These are phyloP conservation scores for Seriola dumerili DNA, from an alignment of 2,113 vertebrate species.

Conservation along the genomic window DNA sequence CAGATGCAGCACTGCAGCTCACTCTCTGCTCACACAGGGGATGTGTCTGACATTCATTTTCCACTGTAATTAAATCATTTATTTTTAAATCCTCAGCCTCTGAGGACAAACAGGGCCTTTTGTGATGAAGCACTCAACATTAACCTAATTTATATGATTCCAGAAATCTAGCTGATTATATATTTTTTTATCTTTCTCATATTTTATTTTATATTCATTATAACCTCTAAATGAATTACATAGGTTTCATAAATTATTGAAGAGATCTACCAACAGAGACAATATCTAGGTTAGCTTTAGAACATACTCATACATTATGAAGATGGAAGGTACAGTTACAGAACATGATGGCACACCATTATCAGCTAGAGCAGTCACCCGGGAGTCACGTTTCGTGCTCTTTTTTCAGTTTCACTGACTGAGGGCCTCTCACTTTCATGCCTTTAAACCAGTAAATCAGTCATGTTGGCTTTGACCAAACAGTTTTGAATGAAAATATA, in stretches of 20 bases:
- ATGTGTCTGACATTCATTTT: slow-evolving; percentile 49
- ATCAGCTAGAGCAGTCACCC: slow-evolving; percentile 36
- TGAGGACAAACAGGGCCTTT: background rate
- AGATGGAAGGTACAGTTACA: slow-evolving; percentile 69
- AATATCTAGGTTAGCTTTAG: slow-evolving; percentile 55
- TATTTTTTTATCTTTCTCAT: background rate
- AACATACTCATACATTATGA: slow-evolving; percentile 74
- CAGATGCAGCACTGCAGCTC: slow-evolving; percentile 50
- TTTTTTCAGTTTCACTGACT: slow-evolving; percentile 81
- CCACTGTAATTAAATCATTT: background rate
- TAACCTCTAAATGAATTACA: slow-evolving; percentile 31
- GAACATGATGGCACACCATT: slow-evolving; percentile 57
- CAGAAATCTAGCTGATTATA: slow-evolving; percentile 8
- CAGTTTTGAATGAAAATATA: slow-evolving; percentile 15
- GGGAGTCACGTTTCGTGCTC: slow-evolving; percentile 78
- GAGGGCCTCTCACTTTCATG: slow-evolving; percentile 73
- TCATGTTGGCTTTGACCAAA: slow-evolving; percentile 27
- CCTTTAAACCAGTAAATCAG: slow-evolving; percentile 45
- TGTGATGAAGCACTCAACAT: background rate
- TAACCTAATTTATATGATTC: background rate
- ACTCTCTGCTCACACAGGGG: slow-evolving; percentile 22
- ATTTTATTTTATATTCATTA: slow-evolving; percentile 3
- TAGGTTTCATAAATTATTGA: slow-evolving; percentile 59
- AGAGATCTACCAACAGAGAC: slow-evolving; percentile 33
- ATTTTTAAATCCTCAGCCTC: background rate